A percentile compares a stretch with the other conserved stretches of the same genome.
These are phyloP conservation scores for Varanus salvator DNA, from an alignment of 2,113 vertebrate genomes.

Conservation along the genomic window DNA sequence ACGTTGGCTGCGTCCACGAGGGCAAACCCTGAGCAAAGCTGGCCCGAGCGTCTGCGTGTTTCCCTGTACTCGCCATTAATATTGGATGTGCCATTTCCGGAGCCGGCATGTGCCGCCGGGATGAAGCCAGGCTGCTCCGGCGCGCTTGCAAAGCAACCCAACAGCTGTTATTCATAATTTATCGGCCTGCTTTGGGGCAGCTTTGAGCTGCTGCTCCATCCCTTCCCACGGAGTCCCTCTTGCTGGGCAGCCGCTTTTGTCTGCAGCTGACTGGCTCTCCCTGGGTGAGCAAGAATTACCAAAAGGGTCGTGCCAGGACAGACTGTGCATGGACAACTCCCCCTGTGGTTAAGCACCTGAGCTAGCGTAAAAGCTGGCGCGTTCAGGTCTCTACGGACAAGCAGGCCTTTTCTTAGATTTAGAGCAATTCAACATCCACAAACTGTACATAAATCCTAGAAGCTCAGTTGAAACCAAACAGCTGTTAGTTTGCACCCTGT, in stretches of 20 bases:
- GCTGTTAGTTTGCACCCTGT: too few relatives aligned
- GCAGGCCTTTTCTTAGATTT: not conserved
- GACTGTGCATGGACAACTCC: not conserved
- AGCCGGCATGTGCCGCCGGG: conserved; percentile 20
- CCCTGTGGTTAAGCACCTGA: not conserved
- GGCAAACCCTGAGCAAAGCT: conserved; percentile 7
- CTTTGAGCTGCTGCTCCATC: conserved; percentile 68
- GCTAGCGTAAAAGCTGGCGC: conserved; percentile 17
- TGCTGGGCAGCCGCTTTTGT: conserved; percentile 25
- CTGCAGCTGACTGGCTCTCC: conserved; percentile 42
- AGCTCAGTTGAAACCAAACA: not conserved
- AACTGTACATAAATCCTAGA: not conserved
- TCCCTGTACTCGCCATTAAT: conserved; percentile 58
- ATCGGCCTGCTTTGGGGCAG: conserved; percentile 62
- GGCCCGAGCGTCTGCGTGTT: conserved; percentile 27
- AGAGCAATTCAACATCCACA: too few relatives aligned
- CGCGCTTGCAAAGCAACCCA: conserved; percentile 43
- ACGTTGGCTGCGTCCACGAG: not conserved
- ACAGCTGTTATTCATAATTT: conserved; percentile 76
- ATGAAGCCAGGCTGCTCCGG: conserved; percentile 47
- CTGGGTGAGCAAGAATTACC: not conserved
- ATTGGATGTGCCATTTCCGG: conserved; percentile 57
- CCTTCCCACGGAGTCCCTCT: conserved; percentile 17
- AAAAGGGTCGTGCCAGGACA: not conserved
- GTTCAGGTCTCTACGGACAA: not conserved